phyloP scores from a whole-genome alignment of 2,113 vertebrate species.

The sheep (Ovis aries) region ARS-UI_Ramb_v3.0 NC_056055.1:314001-314500 shows the following conservation, averaged over 20 bases:
- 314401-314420: neutral
- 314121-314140: neutral
- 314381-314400: neutral
- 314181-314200: neutral
- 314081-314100: neutral
- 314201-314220: neutral
- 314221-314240: neutral
- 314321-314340: neutral
- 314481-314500: neutral
- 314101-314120: neutral
- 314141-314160: fast-evolving
- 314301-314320: neutral
- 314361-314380: neutral
- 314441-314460: neutral
- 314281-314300: neutral
- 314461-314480: neutral
- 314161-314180: fast-evolving
- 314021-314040: neutral
- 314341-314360: neutral
- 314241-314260: neutral
- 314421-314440: neutral
- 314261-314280: neutral
- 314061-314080: neutral
- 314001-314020: neutral
- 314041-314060: fast-evolving